Conservation (phyloP, 2,888 invertebrate genomes). For the Eilema depressum region DNA sequence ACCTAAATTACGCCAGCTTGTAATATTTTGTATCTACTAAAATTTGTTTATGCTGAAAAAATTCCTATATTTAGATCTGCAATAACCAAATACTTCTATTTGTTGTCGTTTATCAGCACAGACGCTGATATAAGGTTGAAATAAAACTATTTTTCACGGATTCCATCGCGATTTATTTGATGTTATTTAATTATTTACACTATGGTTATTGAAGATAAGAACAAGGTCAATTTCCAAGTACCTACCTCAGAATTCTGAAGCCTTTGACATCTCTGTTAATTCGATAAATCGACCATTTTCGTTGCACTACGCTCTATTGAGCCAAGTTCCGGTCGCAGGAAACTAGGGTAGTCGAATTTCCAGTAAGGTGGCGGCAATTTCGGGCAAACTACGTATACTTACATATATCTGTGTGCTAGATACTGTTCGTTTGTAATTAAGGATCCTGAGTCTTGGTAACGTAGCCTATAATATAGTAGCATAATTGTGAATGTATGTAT, state of each 20-base stretch:
- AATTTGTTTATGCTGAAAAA: neutral
- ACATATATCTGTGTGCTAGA: neutral
- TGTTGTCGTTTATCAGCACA: too few relatives aligned
- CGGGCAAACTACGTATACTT: conserved; percentile 20
- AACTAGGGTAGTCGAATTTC: conserved; percentile 46
- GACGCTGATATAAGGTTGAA: too few relatives aligned
- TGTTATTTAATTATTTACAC: too few relatives aligned
- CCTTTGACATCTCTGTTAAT: conserved; percentile 38
- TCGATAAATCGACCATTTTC: conserved; percentile 35
- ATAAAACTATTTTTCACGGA: too few relatives aligned
- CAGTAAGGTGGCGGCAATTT: conserved; percentile 35
- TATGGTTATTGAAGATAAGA: too few relatives aligned
- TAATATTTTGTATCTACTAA: neutral
- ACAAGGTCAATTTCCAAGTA: too few relatives aligned
- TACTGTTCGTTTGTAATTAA: neutral
- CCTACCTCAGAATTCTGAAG: conserved; percentile 14
- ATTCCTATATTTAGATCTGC: neutral
- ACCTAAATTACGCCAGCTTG: conserved; percentile 29
- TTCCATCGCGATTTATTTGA: too few relatives aligned
- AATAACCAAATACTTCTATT: neutral
- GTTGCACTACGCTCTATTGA: conserved; percentile 33
- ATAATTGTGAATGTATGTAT: too few relatives aligned
- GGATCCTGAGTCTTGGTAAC: neutral
- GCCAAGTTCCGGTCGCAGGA: conserved; percentile 41
- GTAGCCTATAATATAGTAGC: too few relatives aligned